phyloP scores from a whole-genome alignment of 2,113 vertebrate genomes.

The Fulmarus glacialis region DNA sequence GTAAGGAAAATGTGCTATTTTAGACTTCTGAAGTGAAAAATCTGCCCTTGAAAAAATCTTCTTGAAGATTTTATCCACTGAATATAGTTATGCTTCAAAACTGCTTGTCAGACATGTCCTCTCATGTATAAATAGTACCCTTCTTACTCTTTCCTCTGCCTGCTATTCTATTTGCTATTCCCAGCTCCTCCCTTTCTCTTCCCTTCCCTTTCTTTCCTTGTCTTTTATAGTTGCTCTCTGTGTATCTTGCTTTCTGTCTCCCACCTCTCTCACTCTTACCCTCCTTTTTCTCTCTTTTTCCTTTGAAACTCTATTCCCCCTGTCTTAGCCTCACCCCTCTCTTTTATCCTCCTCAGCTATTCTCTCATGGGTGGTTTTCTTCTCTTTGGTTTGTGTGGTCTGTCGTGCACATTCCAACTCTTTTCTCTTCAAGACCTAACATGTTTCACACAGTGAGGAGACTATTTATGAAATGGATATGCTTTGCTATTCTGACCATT shows the following conservation, averaged over 20 bases:
- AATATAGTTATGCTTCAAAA: slow-evolving; percentile 34
- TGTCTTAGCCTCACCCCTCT: slow-evolving; percentile 24
- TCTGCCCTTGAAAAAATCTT: not conserved
- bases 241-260: slow-evolving; percentile 15
- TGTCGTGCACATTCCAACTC: slow-evolving; percentile 64
- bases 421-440: slow-evolving; percentile 68
- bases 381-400: slow-evolving; percentile 57
- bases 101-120: slow-evolving; percentile 6
- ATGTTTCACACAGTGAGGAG: slow-evolving; percentile 46
- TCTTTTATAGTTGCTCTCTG: not conserved
- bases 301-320: slow-evolving; percentile 43
- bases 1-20: not conserved
- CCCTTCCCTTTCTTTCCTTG: not conserved
- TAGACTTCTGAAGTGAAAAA: not conserved
- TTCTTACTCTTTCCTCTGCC: not conserved
- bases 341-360: slow-evolving; percentile 37
- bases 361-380: slow-evolving; percentile 56
- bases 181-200: slow-evolving; percentile 1
- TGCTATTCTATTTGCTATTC: slow-evolving; percentile 4
- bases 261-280: slow-evolving; percentile 3
- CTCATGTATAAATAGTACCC: slow-evolving; percentile 13
- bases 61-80: slow-evolving; percentile 11
- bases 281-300: not conserved
- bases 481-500: slow-evolving; percentile 25
- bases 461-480: slow-evolving; percentile 29